phyloP scores from a whole-genome alignment of 2,797 vertebrate species.

The Poecilia gillii region DNA sequence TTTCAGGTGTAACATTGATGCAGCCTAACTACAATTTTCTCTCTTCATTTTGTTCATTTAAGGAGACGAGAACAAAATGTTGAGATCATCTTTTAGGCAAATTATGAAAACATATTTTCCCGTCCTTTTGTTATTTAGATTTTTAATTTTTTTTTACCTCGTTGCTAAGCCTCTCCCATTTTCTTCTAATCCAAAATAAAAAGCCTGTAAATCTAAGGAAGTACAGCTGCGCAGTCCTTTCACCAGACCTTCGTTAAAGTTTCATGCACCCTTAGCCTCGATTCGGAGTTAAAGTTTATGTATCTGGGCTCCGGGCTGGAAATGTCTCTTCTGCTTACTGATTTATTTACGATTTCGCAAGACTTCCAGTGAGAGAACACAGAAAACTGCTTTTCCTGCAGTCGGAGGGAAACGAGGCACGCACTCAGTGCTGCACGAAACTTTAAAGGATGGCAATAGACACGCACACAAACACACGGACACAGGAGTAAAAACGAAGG shows the following conservation, averaged over 20 bases:
- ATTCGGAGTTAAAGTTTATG: constrained; percentile 67
- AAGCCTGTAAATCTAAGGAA: constrained; percentile 30
- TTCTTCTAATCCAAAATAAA: constrained; percentile 30
- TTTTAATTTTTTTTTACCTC: neutral
- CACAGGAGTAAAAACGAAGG: constrained; percentile 46
- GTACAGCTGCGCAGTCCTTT: constrained; percentile 28
- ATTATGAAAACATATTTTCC: constrained; percentile 13
- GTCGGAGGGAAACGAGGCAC: constrained; percentile 62
- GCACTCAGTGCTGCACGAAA: constrained; percentile 48
- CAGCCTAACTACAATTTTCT: neutral
- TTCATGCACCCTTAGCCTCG: constrained; percentile 63
- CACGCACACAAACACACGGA: constrained; percentile 8
- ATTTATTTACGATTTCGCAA: constrained; percentile 78
- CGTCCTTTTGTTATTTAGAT: constrained; percentile 10
- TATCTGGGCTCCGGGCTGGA: constrained; percentile 66
- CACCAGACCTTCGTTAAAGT: constrained; percentile 44
- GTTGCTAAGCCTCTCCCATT: constrained; percentile 19
- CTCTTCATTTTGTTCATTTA: neutral
- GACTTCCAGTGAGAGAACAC: constrained; percentile 55
- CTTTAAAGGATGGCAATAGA: constrained; percentile 60
- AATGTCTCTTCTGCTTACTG: constrained; percentile 72
- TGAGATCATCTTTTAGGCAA: neutral
- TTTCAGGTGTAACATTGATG: neutral
- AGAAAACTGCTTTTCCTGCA: constrained; percentile 71
- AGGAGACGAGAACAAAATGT: neutral